Percentiles rank a stretch among this genome's conserved stretches.
Evolutionary conservation across 2,113 vertebrate genomes (phyloP).

Genomic region (Philantomba maxwellii): DNA sequence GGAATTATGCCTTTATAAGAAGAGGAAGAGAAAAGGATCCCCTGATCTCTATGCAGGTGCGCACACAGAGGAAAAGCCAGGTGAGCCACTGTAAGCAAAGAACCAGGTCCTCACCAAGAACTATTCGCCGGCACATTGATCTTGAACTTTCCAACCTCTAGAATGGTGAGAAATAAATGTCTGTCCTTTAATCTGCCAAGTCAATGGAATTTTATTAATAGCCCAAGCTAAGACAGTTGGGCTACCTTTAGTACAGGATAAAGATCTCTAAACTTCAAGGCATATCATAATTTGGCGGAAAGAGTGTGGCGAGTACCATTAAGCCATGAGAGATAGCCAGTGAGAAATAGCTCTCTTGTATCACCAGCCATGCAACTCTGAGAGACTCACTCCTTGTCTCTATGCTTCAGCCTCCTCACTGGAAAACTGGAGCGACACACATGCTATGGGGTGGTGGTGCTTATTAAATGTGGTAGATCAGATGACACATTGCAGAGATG

Average conservation of each 20-base stretch:
- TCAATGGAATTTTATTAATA: background rate
- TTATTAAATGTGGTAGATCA: background rate
- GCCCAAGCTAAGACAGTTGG: too few relatives aligned
- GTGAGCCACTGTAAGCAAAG: background rate
- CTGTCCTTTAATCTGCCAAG: background rate
- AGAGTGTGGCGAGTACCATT: background rate
- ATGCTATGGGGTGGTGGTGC: accelerated
- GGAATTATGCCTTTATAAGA: background rate
- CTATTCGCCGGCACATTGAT: background rate
- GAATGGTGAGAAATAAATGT: background rate
- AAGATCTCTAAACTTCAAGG: background rate
- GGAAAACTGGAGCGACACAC: accelerated
- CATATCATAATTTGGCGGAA: background rate
- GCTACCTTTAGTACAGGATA: background rate
- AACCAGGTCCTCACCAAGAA: background rate
- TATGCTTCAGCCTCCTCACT: background rate
- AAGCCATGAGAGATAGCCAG: background rate
- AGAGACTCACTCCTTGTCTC: background rate
- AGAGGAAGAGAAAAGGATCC: background rate
- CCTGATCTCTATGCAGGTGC: too few relatives aligned
- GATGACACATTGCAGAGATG: background rate
- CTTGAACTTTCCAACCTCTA: background rate
- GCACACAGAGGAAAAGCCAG: background rate
- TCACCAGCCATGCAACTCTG: background rate
- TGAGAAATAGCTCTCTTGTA: background rate